phyloP scores from a whole-genome alignment of 2,888 invertebrate species.

The Lithophane semibrunnea region DNA sequence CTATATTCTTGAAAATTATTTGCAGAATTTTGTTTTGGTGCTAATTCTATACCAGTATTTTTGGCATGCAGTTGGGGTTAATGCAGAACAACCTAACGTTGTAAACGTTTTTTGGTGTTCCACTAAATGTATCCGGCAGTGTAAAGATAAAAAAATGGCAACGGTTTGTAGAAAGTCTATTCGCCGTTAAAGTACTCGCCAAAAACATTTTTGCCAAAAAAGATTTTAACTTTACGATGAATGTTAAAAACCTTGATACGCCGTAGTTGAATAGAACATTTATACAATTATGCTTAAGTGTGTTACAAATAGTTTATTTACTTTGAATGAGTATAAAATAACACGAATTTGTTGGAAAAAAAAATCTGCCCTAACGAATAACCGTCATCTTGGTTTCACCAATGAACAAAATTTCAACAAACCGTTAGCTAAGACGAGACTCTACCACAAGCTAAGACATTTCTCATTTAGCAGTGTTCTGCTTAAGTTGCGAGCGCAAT shows the following conservation, averaged over 20 bases:
- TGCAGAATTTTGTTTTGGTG: conserved; percentile 1
- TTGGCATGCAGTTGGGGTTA: conserved; percentile 42
- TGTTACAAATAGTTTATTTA: conserved; percentile 12
- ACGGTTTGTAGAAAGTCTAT: conserved; percentile 59
- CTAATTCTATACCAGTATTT: conserved; percentile 14
- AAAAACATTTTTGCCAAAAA: conserved; percentile 42
- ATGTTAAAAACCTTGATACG: conserved; percentile 31
- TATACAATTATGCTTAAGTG: conserved; percentile 10
- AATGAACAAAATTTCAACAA: conserved; percentile 54
- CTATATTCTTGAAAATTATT: conserved; percentile 35
- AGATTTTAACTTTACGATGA: conserved; percentile 26
- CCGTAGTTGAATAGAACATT: conserved; percentile 14
- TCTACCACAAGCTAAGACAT: conserved; percentile 45
- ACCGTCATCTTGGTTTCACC: conserved; percentile 1
- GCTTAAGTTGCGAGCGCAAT: conserved; percentile 50
- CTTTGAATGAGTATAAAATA: too few relatives aligned
- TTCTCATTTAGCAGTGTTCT: conserved; percentile 50
- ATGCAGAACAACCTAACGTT: conserved; percentile 17
- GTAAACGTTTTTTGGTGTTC: conserved; percentile 30
- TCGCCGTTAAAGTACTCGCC: conserved; percentile 43
- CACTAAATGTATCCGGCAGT: conserved; percentile 52
- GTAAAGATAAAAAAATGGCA: conserved; percentile 59
- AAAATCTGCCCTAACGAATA: background rate
- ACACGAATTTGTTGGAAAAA: conserved; percentile 7
- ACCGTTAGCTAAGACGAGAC: conserved; percentile 47